phyloP scores from a whole-genome alignment of 2,888 invertebrate genomes.

The Hartigia nigra region DNA sequence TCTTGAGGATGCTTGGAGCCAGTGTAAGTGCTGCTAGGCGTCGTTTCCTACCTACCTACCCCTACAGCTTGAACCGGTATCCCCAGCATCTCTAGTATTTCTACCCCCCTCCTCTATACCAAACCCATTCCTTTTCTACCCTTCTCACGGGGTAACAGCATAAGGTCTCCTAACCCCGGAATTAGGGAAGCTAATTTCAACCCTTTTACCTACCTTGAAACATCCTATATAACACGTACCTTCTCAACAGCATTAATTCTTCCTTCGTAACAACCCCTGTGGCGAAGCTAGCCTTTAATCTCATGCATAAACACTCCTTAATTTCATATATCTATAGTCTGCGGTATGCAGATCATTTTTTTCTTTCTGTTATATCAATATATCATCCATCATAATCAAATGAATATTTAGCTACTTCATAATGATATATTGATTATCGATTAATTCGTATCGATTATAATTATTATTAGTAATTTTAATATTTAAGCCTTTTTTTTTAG shows the following conservation, averaged over 20 bases:
- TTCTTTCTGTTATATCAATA: neutral
- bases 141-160: conserved; percentile 1
- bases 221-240: neutral
- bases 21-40: neutral
- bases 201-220: conserved; percentile 3
- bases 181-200: conserved; percentile 37
- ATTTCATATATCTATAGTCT: neutral
- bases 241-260: neutral
- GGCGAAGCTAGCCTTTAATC: neutral
- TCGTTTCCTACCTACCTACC: neutral
- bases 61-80: neutral
- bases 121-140: neutral
- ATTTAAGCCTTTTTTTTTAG: neutral
- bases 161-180: conserved; percentile 26
- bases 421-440: neutral
- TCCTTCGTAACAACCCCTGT: neutral
- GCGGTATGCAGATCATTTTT: neutral
- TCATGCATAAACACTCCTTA: too few species aligned
- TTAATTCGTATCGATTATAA: neutral
- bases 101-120: neutral
- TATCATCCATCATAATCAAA: too few species aligned
- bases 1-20: conserved; percentile 16
- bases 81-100: neutral
- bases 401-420: too few species aligned
- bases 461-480: neutral